Percentiles rank a stretch among this genome's conserved stretches.
phyloP scores from a whole-genome alignment of 2,888 invertebrate species.

The Bembecia ichneumoniformis region DNA sequence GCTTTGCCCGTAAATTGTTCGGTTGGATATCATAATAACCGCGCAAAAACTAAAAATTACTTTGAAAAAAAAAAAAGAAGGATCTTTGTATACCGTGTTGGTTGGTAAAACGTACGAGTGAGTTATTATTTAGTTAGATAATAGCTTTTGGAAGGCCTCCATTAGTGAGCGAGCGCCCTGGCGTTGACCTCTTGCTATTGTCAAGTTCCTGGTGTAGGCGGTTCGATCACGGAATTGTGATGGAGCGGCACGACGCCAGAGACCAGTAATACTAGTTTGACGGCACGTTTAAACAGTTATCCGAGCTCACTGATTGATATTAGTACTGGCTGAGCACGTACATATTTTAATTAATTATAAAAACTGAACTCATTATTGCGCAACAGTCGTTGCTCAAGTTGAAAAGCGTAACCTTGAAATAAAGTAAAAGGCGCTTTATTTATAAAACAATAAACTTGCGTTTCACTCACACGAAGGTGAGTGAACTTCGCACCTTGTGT shows the following conservation, averaged over 20 bases:
- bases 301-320: background rate
- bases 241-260: background rate
- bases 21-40: slow-evolving; percentile 21
- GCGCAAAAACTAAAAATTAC: slow-evolving; percentile 11
- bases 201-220: slow-evolving; percentile 1
- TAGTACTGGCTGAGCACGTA: background rate
- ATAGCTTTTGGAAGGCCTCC: background rate
- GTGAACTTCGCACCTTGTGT: too few species aligned
- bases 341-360: too few species aligned
- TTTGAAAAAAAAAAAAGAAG: background rate
- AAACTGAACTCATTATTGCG: slow-evolving; percentile 9
- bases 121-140: background rate
- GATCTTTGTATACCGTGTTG: background rate
- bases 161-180: background rate
- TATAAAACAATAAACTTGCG: too few species aligned
- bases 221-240: slow-evolving; percentile 2
- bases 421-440: too few species aligned
- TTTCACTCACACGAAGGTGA: too few species aligned
- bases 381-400: too few species aligned
- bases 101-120: background rate
- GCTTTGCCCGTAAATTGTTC: slow-evolving; percentile 39
- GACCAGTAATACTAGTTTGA: slow-evolving; percentile 9
- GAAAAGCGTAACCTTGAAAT: too few species aligned
- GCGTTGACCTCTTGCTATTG: slow-evolving; percentile 2
- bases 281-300: slow-evolving; percentile 2